phyloP scores from a whole-genome alignment of 2,113 vertebrate genomes.

The Amia ocellicauda region DNA sequence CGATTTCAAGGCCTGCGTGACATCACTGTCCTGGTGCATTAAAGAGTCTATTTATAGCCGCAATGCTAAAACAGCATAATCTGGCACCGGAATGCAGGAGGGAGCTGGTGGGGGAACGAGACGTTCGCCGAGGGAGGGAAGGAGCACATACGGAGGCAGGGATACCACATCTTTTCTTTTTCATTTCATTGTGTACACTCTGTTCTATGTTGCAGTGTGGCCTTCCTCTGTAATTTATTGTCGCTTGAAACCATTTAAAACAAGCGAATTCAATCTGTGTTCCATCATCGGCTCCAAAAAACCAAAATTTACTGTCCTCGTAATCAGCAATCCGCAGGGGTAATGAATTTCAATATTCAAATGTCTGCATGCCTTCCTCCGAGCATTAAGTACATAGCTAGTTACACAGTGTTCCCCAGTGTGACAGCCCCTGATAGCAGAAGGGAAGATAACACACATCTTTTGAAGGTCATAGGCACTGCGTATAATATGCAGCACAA shows the following conservation, averaged over 20 bases:
- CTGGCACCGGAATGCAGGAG: slow-evolving; percentile 29
- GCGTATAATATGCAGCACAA: slow-evolving; percentile 47
- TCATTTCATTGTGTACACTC: too few relatives aligned
- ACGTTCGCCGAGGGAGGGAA: background rate
- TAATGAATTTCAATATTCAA: too few relatives aligned
- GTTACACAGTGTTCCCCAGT: too few relatives aligned
- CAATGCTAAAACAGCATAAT: slow-evolving; percentile 52
- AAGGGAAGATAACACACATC: slow-evolving; percentile 40
- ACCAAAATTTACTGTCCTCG: too few relatives aligned
- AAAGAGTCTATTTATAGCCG: slow-evolving; percentile 56
- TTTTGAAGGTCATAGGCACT: slow-evolving; percentile 61
- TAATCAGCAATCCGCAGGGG: too few relatives aligned
- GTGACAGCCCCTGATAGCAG: background rate
- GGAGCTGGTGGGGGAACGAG: background rate
- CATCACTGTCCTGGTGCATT: slow-evolving; percentile 54
- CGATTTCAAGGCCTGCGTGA: slow-evolving; percentile 60
- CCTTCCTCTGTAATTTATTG: too few relatives aligned
- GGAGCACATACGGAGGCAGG: slow-evolving; percentile 4
- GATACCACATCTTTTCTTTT: background rate
- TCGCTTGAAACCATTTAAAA: too few relatives aligned
- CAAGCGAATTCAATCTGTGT: too few relatives aligned
- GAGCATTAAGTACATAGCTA: too few relatives aligned
- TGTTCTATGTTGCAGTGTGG: too few relatives aligned
- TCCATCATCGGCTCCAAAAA: too few relatives aligned
- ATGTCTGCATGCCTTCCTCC: too few relatives aligned